These are phyloP conservation scores for Atlantisia rogersi DNA, from an alignment of 2,113 vertebrate genomes.

Conservation along the genomic window DNA sequence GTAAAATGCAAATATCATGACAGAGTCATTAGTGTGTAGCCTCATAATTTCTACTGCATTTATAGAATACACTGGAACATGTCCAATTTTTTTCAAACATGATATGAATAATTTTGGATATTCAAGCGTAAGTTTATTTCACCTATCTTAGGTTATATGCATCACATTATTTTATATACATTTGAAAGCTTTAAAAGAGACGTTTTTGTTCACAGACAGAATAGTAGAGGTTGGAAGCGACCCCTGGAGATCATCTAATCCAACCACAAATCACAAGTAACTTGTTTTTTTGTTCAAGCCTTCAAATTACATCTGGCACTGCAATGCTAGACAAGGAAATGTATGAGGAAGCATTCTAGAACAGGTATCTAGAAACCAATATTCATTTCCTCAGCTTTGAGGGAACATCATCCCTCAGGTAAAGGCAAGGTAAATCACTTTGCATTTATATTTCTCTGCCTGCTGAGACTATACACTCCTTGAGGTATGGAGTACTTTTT, in stretches of 20 bases:
- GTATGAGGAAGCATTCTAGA: background rate
- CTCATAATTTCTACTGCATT: background rate
- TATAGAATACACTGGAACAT: background rate
- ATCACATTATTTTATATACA: background rate
- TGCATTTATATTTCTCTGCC: background rate
- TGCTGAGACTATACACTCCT: background rate
- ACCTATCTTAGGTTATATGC: background rate
- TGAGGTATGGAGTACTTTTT: background rate
- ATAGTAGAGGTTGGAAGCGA: too few relatives aligned
- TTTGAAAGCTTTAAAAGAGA: background rate
- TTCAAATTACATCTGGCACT: background rate
- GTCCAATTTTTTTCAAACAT: background rate
- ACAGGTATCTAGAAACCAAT: background rate
- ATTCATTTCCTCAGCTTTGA: background rate
- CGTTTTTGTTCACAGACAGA: background rate
- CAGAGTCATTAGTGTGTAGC: background rate
- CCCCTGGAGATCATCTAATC: too few relatives aligned
- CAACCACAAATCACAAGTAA: background rate
- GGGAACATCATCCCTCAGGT: background rate
- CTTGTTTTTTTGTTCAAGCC: background rate
- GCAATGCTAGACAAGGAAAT: background rate
- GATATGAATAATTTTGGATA: background rate
- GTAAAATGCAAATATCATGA: background rate
- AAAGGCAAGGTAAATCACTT: background rate
- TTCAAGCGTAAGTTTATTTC: background rate